Evolutionary conservation across 2,797 vertebrate species (phyloP), one percentile per base, ranked within the genome.

Genomic region (Yasuhikotakia modesta): DNA sequence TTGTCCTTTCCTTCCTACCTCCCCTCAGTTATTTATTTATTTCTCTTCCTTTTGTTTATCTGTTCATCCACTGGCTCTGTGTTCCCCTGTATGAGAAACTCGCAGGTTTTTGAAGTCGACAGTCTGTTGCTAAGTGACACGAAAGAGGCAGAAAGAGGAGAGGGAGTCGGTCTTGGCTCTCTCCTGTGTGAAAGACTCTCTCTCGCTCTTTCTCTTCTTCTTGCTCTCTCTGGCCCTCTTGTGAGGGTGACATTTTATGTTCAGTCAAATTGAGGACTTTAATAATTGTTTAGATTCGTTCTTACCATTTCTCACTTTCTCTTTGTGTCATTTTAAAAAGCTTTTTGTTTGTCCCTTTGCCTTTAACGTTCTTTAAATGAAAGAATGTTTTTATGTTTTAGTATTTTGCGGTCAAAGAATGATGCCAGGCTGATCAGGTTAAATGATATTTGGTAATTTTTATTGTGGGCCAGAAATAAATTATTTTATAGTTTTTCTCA

Each of bases 91-190:
- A 43, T 43, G 63, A 70, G 43, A 53, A 61, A 70, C 70, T 70
- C 24, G 39, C 55, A 21, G 57, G 61, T 72, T 43, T 61, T 70
- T 55, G 21, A 50, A 76, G 46, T 71, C 60, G 61, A 69, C 68
- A 58, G 76, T 76, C 71, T 84, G 86, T 88, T 87, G 86, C 87
- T 85, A 85, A 87, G 85, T 88, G 87, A 87, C 27, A 68, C 12
- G 19, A 65, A 60, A 77, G 43, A 17, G 22, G 24, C 61, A 10
- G 21, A 58, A 67, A 22, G 45, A 10, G 5, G 43, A 72, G 39
- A 66, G 11, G 21, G 43, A 27, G 30, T 35, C 21, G 58, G 24
- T 73, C 16, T 75, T 35, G 48, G 45, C 72, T 21, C 70, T 73
- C 7, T 43, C 30, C 21, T n/a, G 75, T 58, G 48, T 79, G 67